A percentile compares a stretch with the other conserved stretches of the same genome.
phyloP scores from a whole-genome alignment of 2,888 invertebrate species.

The Limenitis camilla region DNA sequence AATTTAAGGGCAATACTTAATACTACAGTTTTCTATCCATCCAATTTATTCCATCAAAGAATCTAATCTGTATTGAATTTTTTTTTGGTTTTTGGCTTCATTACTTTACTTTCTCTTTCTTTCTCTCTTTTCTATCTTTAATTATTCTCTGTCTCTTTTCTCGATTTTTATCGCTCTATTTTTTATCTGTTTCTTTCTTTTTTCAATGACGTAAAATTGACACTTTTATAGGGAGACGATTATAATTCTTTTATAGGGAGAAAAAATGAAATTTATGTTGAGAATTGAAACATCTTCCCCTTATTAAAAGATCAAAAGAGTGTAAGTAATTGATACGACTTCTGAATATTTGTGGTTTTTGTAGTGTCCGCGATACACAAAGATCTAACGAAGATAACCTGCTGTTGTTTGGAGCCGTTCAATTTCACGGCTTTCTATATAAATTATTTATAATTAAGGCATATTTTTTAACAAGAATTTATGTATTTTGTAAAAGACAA shows the following conservation, averaged over 20 bases:
- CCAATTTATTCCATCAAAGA: too few relatives aligned
- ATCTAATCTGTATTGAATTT: too few relatives aligned
- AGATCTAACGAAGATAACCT: conserved; percentile 34
- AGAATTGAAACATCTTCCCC: conserved; percentile 21
- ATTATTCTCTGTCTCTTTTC: too few relatives aligned
- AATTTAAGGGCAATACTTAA: not conserved
- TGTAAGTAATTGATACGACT: conserved; percentile 45
- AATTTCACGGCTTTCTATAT: conserved; percentile 35
- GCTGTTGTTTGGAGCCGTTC: conserved; percentile 32
- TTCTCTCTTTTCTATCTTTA: too few relatives aligned
- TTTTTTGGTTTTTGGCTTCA: too few relatives aligned
- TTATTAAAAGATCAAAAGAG: conserved; percentile 34
- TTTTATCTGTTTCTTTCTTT: too few relatives aligned
- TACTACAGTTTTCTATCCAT: too few relatives aligned
- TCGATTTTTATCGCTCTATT: too few relatives aligned
- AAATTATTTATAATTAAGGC: not conserved
- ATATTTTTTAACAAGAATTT: not conserved
- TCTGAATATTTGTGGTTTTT: conserved; percentile 44
- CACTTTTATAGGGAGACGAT: too few relatives aligned
- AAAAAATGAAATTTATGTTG: not conserved
- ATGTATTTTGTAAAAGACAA: too few relatives aligned
- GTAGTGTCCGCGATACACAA: conserved; percentile 31
- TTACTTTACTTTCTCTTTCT: too few relatives aligned
- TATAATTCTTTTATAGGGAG: not conserved
- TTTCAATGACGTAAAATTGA: too few relatives aligned